Conservation (phyloP, 37 sponge, comb jelly and placozoan genomes). For the Aplysina aerophoba region DNA sequence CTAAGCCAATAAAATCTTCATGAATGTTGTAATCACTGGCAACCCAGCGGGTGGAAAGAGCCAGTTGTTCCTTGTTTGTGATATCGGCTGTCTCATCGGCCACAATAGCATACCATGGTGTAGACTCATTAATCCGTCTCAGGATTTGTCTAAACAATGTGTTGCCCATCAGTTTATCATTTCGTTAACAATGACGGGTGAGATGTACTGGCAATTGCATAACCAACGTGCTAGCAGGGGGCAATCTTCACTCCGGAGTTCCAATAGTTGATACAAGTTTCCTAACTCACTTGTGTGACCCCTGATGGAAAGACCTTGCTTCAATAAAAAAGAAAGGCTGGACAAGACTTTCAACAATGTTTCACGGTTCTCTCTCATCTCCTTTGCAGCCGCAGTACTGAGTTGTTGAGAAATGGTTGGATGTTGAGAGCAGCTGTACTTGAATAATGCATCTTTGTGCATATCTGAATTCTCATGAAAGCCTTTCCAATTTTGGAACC, state of each 20-base stretch:
- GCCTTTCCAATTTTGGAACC: conserved; percentile 41
- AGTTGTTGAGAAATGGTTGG: conserved; percentile 17
- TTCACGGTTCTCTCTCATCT: neutral
- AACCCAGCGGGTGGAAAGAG: conserved; percentile 46
- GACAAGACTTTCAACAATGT: conserved; percentile 16
- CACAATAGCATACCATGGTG: conserved; percentile 29
- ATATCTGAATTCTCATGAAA: conserved; percentile 3
- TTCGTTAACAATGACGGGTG: conserved; percentile 15
- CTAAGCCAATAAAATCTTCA: conserved; percentile 48
- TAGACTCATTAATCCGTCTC: neutral
- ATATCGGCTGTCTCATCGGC: conserved; percentile 60
- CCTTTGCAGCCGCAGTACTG: conserved; percentile 3
- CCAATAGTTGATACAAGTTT: neutral
- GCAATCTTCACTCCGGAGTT: conserved; percentile 27
- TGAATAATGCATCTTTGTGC: conserved; percentile 16
- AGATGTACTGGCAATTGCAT: neutral
- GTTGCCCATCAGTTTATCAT: conserved; percentile 26
- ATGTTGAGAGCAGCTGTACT: conserved; percentile 1
- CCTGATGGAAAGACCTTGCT: neutral
- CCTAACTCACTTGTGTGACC: neutral
- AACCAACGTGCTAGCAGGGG: conserved; percentile 3
- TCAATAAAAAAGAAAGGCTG: conserved; percentile 7
- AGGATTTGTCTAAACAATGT: neutral
- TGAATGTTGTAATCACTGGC: conserved; percentile 15
- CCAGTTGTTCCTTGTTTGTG: conserved; percentile 48